Evolutionary conservation across 1,140 invertebrate genomes (phyloP), one percentile per base, ranked within the genome.

Genomic region (Drosophila funebris): DNA sequence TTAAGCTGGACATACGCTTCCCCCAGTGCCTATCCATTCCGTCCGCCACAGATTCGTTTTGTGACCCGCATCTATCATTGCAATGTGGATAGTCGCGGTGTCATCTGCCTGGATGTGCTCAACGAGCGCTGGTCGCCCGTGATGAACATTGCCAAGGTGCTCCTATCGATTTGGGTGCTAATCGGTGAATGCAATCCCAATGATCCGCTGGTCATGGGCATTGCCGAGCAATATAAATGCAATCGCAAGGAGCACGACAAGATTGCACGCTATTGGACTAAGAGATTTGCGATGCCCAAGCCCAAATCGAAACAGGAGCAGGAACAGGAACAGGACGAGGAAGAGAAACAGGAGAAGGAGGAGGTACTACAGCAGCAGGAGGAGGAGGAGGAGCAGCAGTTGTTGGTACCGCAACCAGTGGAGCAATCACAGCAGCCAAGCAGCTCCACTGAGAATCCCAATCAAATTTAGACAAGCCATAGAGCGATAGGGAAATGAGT

Each of bases 61-160:
- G 93, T 93, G 67, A 96, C 96, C 0, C 95, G 95, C 90, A 96
- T 96, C 69, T 96, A 96, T 83, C 95, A 96, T 90, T 89, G 84
- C 66, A 89, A 89, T 27, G 80, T 89, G 22, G 78, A 89, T 13
- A 78, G 79, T 13, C 67, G 74, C 1, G 84, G 85, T 3, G 16
- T 54, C 29, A 89, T 90, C 27, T 89, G 84, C 8, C 57, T 89
- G 29, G 84, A 89, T 18, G 53, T 84, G 29, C 71, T 89, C 7
- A 60, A 69, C 7, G 73, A 89, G 1, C 80, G 81, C n/a, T 89
- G 84, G 84, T 84, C 77, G 0, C 85, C 85, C 0, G 78, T 88
- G 0, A 69, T 84, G 53, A 81, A 68, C 1, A 73, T 89, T 4
- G 41, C 76, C 67, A 84, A 81, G 43, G 63, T 89, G 5, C 31